Evolutionary conservation across 2,113 vertebrate species (phyloP).

Genomic region (Oreochromis niloticus): DNA sequence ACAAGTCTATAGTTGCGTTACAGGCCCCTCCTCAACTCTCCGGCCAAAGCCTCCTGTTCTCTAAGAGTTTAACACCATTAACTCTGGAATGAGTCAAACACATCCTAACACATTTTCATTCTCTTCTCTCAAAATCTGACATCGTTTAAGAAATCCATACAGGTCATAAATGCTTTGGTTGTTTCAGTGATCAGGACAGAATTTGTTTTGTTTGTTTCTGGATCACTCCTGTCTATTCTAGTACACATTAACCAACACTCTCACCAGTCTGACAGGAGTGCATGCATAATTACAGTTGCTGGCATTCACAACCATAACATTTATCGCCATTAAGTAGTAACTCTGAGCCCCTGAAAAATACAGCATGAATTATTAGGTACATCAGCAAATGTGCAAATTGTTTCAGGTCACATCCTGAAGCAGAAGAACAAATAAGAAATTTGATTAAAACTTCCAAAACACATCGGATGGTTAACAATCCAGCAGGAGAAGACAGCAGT

Average conservation of each 20-base stretch:
- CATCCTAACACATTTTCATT: slow-evolving; percentile 36
- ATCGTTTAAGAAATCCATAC: not conserved
- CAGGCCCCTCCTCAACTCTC: slow-evolving; percentile 22
- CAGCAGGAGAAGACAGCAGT: not conserved
- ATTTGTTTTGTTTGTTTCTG: not conserved
- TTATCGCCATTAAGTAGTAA: not conserved
- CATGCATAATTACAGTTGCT: not conserved
- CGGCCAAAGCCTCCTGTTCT: slow-evolving; percentile 14
- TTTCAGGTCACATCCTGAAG: not conserved
- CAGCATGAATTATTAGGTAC: not conserved
- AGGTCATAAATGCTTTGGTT: not conserved
- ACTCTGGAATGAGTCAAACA: slow-evolving; percentile 34
- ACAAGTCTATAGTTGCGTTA: slow-evolving; percentile 41
- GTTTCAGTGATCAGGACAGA: not conserved
- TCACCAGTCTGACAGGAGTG: not conserved
- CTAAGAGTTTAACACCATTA: slow-evolving; percentile 62
- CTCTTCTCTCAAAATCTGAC: not conserved
- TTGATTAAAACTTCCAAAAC: not conserved
- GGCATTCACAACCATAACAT: not conserved
- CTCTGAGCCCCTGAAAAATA: not conserved
- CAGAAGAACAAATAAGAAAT: not conserved
- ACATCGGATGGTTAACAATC: not conserved
- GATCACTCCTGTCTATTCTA: not conserved
- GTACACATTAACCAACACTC: not conserved
- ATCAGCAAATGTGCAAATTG: not conserved